phyloP scores from a whole-genome alignment of 2,113 vertebrate species.

The Cepphus grylle region DNA sequence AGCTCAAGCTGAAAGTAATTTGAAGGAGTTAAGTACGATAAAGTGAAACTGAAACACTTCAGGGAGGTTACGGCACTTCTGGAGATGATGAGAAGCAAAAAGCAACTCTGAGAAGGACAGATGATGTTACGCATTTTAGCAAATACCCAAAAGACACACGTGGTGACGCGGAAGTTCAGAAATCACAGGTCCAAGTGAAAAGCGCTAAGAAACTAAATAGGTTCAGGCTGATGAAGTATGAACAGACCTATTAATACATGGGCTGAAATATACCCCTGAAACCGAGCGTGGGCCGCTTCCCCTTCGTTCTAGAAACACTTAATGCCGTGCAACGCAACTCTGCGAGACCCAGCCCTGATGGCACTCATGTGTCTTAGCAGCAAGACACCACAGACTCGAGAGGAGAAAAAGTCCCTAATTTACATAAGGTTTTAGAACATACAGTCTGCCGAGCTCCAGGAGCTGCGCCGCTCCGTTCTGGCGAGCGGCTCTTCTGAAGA shows the following conservation, averaged over 20 bases:
- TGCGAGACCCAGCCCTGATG: neutral
- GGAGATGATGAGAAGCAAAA: neutral
- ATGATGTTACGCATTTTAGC: neutral
- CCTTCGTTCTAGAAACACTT: neutral
- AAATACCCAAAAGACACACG: too few relatives aligned
- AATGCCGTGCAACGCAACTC: neutral
- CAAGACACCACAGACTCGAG: neutral
- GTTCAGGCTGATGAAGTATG: neutral
- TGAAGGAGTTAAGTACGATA: neutral
- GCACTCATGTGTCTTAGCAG: neutral
- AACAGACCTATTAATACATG: fast-evolving
- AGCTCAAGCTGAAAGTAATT: neutral
- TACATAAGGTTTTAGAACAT: neutral
- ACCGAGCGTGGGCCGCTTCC: neutral
- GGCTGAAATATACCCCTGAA: neutral
- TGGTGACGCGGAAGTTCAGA: neutral
- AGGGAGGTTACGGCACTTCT: neutral
- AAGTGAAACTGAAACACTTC: neutral
- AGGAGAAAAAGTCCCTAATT: neutral
- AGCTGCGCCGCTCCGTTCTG: neutral
- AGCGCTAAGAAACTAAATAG: fast-evolving
- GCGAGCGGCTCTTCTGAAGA: neutral
- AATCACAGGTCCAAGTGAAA: neutral
- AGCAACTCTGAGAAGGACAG: fast-evolving
- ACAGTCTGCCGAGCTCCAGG: fast-evolving